phyloP scores from a whole-genome alignment of 2,797 vertebrate genomes.

The Capromys pilorides region DNA sequence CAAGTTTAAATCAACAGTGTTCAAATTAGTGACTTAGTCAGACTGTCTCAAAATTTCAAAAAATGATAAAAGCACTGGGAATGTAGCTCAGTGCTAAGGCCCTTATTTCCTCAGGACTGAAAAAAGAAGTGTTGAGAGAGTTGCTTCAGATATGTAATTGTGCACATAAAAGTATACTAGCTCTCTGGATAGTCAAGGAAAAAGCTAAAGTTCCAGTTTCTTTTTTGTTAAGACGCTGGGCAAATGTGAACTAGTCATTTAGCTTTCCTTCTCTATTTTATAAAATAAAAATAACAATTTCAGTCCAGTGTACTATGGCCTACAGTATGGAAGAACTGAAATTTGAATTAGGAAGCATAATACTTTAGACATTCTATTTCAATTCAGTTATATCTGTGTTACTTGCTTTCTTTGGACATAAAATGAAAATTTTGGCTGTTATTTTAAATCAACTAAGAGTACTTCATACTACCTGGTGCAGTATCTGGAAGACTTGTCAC shows the following conservation, averaged over 20 bases:
- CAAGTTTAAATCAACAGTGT: neutral
- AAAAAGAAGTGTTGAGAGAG: slow-evolving; percentile 33
- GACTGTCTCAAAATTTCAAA: neutral
- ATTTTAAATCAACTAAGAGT: slow-evolving; percentile 56
- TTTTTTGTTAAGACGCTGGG: slow-evolving; percentile 39
- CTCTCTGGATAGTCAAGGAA: slow-evolving; percentile 2
- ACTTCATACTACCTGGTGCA: slow-evolving; percentile 42
- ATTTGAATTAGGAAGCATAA: slow-evolving; percentile 43
- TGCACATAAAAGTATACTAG: slow-evolving; percentile 35
- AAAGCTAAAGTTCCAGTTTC: slow-evolving; percentile 61
- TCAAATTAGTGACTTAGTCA: neutral
- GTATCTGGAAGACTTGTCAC: slow-evolving; percentile 23
- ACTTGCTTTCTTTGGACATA: slow-evolving; percentile 61
- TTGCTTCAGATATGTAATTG: slow-evolving; percentile 53
- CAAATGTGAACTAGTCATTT: slow-evolving; percentile 43
- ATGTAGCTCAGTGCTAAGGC: neutral
- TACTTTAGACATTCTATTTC: neutral
- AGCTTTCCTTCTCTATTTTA: neutral
- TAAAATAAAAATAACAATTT: slow-evolving; percentile 65
- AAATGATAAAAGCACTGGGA: neutral
- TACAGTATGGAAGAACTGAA: slow-evolving; percentile 45
- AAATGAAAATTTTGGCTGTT: slow-evolving; percentile 44
- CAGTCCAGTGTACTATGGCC: slow-evolving; percentile 48
- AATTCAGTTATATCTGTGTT: slow-evolving; percentile 44
- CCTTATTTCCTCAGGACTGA: neutral